Conservation (phyloP, 2,113 vertebrate genomes). For the Sminthopsis crassicaudata region DNA sequence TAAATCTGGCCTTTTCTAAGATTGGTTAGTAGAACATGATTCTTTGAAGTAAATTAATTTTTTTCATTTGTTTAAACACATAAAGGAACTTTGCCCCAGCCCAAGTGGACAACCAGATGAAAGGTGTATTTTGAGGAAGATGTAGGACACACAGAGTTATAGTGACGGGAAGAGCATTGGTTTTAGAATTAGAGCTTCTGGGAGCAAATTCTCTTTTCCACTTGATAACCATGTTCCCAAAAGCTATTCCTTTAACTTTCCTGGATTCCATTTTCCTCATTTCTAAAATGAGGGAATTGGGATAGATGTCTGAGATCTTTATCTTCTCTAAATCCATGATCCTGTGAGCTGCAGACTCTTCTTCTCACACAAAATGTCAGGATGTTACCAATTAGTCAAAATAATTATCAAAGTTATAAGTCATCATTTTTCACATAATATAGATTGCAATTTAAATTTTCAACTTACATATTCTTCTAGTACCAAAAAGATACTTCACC, state of each 20-base stretch:
- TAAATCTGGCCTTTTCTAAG: background rate
- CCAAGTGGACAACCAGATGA: background rate
- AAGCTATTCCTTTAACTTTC: background rate
- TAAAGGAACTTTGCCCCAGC: background rate
- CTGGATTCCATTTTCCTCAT: background rate
- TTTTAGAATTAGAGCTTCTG: background rate
- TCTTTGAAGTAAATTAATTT: background rate
- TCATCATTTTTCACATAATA: slow-evolving; percentile 18
- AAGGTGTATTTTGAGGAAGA: background rate
- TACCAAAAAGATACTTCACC: slow-evolving; percentile 57
- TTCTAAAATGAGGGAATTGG: background rate
- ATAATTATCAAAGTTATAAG: slow-evolving; percentile 39
- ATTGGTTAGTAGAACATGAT: background rate
- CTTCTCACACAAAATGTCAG: slow-evolving; percentile 38
- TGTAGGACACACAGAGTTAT: background rate
- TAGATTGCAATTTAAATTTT: slow-evolving; percentile 63
- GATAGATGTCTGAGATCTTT: background rate
- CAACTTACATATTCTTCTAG: background rate
- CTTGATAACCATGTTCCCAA: background rate
- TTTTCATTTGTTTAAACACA: slow-evolving; percentile 12
- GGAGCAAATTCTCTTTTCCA: background rate
- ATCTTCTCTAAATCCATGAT: background rate
- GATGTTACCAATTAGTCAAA: slow-evolving; percentile 41
- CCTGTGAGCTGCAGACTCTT: slow-evolving; percentile 5
- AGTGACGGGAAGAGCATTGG: background rate